phyloP scores from a whole-genome alignment of 2,797 vertebrate genomes.

The Sebastes ruberrimus region DNA sequence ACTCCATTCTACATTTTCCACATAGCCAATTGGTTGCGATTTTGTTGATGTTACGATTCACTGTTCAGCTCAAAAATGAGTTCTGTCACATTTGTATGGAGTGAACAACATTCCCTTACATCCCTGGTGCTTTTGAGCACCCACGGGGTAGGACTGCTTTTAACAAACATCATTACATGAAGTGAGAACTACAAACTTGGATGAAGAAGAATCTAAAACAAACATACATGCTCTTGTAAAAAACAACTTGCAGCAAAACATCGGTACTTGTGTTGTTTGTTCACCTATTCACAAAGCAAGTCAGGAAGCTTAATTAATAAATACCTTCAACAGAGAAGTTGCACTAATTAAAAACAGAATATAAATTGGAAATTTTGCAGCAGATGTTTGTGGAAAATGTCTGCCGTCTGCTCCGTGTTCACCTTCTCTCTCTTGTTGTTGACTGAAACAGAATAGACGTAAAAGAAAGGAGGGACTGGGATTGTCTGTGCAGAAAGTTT shows the following conservation, averaged over 20 bases:
- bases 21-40: not conserved
- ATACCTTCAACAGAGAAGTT: not conserved
- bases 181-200: not conserved
- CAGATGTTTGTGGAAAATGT: constrained; percentile 11
- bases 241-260: not conserved
- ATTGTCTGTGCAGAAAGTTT: not conserved
- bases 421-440: not conserved
- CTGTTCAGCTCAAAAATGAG: not conserved
- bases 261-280: not conserved
- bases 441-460: constrained; percentile 3
- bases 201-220: not conserved
- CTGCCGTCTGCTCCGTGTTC: not conserved
- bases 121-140: not conserved
- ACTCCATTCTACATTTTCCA: not conserved
- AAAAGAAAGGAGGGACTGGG: constrained; percentile 4
- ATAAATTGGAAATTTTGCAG: not conserved
- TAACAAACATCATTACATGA: not conserved
- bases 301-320: not conserved
- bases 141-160: not conserved
- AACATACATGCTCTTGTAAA: not conserved
- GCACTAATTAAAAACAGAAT: constrained; percentile 18
- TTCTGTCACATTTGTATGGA: not conserved
- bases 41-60: not conserved
- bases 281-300: not conserved
- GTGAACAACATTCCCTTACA: not conserved